These are phyloP conservation scores for Acrobasis suavella DNA, from an alignment of 2,888 invertebrate species.

Conservation along the genomic window DNA sequence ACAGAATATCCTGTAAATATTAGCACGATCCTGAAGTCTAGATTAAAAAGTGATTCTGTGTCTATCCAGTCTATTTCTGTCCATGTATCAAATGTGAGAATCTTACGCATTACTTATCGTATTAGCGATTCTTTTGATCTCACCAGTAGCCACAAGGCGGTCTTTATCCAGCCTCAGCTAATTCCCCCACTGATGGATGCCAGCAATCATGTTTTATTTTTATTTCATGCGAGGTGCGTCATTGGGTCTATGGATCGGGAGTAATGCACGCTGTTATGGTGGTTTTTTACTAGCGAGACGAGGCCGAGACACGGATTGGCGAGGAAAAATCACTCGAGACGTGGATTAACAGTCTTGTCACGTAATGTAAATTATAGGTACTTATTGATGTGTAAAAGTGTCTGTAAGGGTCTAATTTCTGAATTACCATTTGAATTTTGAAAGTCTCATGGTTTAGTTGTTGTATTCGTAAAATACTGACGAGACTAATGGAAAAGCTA, in stretches of 20 bases:
- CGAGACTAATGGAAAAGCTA: no score
- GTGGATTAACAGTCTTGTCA: no score
- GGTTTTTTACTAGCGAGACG: background rate
- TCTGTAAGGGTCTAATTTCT: no score
- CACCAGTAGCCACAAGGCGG: conserved; percentile 1
- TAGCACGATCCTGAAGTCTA: no score
- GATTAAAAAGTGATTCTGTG: no score
- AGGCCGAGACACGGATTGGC: background rate
- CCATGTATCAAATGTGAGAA: background rate
- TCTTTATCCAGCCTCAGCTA: conserved; percentile 5
- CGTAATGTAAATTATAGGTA: no score
- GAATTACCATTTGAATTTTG: no score
- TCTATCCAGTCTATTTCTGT: background rate
- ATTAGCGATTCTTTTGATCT: conserved; percentile 16
- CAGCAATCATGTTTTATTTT: conserved; percentile 9
- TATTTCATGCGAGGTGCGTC: conserved; percentile 8
- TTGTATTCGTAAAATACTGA: no score
- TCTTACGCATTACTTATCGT: conserved; percentile 1
- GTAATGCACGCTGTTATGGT: background rate
- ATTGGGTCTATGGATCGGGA: background rate
- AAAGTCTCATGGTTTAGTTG: no score
- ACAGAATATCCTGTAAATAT: no score
- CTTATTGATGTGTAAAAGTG: no score
- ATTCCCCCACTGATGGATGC: conserved; percentile 9
- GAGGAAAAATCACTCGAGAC: no score